phyloP scores from a whole-genome alignment of 2,888 invertebrate genomes.

The Ditylenchus weischeri region DNA sequence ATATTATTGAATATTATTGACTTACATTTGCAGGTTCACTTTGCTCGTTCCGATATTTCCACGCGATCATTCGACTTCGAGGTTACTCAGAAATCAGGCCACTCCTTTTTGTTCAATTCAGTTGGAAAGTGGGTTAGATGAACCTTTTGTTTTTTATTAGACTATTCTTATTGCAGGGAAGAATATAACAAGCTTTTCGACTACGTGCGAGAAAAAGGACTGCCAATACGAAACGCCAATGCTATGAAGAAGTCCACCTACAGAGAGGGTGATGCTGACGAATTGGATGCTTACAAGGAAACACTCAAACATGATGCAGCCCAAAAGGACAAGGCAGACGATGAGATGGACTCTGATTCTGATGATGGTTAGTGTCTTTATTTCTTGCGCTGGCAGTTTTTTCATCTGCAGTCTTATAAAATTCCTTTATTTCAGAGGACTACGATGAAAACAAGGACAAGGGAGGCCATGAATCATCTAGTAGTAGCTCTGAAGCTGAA shows the following conservation, averaged over 20 bases:
- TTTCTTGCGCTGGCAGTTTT: neutral
- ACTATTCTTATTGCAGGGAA: constrained; percentile 65
- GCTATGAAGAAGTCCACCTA: constrained; percentile 65
- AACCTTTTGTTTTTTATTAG: neutral
- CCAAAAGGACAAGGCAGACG: constrained; percentile 63
- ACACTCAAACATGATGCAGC: constrained; percentile 84
- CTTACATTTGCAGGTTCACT: constrained; percentile 58
- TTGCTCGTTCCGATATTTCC: constrained; percentile 62
- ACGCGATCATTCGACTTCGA: constrained; percentile 65
- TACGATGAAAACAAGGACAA: constrained; percentile 54
- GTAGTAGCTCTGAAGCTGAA: constrained; percentile 39
- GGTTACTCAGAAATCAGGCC: constrained; percentile 78
- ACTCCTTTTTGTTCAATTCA: constrained; percentile 87
- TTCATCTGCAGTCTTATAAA: neutral
- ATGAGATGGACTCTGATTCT: constrained; percentile 39
- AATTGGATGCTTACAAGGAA: constrained; percentile 85
- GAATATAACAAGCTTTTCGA: constrained; percentile 93
- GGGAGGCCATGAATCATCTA: constrained; percentile 43
- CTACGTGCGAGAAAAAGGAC: constrained; percentile 85
- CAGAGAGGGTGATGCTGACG: constrained; percentile 72
- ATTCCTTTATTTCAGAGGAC: constrained; percentile 42
- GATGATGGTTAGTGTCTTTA: constrained; percentile 31
- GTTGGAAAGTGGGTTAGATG: constrained; percentile 75
- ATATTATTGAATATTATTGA: too few species aligned
- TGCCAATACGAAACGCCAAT: constrained; percentile 84